Evolutionary conservation across 1,140 invertebrate genomes (phyloP).

Genomic region (Eupeodes corollae): DNA sequence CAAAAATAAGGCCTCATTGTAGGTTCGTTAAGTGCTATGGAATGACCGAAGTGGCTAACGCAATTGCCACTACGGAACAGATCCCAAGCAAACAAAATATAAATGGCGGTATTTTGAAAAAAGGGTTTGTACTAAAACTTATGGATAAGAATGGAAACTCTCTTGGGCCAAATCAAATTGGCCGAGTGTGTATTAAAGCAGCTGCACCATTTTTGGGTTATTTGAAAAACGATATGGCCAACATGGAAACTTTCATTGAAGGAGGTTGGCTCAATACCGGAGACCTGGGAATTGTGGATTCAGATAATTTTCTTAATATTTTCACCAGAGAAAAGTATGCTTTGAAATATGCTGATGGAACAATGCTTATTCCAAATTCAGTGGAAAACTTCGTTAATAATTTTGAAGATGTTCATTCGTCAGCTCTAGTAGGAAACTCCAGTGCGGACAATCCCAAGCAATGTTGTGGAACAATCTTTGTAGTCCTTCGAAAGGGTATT

Average conservation of each 20-base stretch:
- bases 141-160: slow-evolving; percentile 1
- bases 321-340: background rate
- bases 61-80: background rate
- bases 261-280: slow-evolving; percentile 3
- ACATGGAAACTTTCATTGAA: background rate
- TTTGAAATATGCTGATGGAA: too few species aligned
- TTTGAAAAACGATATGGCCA: background rate
- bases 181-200: background rate
- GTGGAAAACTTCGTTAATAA: too few species aligned
- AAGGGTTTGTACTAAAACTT: background rate
- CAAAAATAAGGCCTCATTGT: background rate
- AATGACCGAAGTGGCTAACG: slow-evolving; percentile 1
- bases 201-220: background rate
- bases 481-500: too few species aligned
- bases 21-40: background rate
- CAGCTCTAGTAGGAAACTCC: too few species aligned
- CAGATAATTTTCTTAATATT: background rate
- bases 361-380: too few species aligned
- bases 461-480: too few species aligned
- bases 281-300: slow-evolving; percentile 4
- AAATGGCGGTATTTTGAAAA: slow-evolving; percentile 1
- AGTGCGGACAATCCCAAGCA: too few species aligned
- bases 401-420: too few species aligned
- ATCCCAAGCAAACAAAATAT: background rate
- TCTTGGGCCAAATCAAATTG: slow-evolving; percentile 1